Evolutionary conservation across 2,888 invertebrate species (phyloP), one percentile per base, ranked within the genome.

Genomic region (Acrobasis suavella): DNA sequence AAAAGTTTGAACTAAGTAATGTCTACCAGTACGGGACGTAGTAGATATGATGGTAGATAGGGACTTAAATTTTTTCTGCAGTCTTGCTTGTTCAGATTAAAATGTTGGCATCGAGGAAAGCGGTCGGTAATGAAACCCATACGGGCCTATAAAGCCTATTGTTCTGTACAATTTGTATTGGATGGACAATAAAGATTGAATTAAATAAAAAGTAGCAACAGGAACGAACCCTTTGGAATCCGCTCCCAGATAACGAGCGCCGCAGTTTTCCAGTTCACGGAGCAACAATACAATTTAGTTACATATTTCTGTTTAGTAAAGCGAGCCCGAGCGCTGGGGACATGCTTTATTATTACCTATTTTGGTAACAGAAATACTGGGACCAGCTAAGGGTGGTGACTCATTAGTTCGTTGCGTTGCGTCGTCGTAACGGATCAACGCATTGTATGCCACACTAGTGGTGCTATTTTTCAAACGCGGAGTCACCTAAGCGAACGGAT

Each of bases 51-150:
- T n/a, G n/a, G n/a, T n/a, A n/a, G n/a, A n/a, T n/a, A n/a, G n/a
- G n/a, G n/a, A n/a, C n/a, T n/a, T n/a, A n/a, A n/a, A n/a, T n/a
- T n/a, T n/a, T n/a, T n/a, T n/a, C n/a, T n/a, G n/a, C n/a, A n/a
- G n/a, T n/a, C n/a, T n/a, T n/a, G n/a, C n/a, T 22, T 3, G 22
- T 83, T 80, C 78, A 80, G 84, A 85, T 86, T 84, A 86, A 86
- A 87, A 85, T 84, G 85, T 83, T 78, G 84, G 78, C 82, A 75
- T 80, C 76, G 75, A 72, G 74, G 73, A 77, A 73, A 81, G 77
- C 78, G 81, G 82, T 75, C 72, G 71, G 81, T 83, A 86, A 88
- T 88, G 86, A 85, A 86, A 85, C 82, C 75, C 71, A 80, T 72
- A 78, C 83, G 87, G 82, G 67, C 85, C 87, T n/a, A n/a, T n/a